These are phyloP conservation scores for Chelon auratus DNA, from an alignment of 2,797 vertebrate genomes.

Conservation along the genomic window DNA sequence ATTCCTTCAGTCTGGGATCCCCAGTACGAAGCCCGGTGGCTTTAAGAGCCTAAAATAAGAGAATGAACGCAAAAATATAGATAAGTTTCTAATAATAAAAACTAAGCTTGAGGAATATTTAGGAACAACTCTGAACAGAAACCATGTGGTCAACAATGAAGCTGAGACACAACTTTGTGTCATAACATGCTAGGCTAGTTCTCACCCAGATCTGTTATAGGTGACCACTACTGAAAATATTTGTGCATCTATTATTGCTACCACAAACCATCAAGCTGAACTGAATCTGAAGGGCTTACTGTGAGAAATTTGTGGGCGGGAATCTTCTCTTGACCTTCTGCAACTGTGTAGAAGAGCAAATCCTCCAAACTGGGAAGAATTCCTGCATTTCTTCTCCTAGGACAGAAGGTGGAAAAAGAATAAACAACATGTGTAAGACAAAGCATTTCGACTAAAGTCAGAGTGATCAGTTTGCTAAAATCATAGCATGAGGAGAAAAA, in stretches of 20 bases:
- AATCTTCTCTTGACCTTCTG: slow-evolving; percentile 97
- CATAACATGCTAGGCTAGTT: background rate
- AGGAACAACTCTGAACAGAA: background rate
- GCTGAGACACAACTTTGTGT: background rate
- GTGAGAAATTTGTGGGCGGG: slow-evolving; percentile 98
- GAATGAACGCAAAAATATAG: background rate
- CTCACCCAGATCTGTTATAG: background rate
- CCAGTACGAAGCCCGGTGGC: slow-evolving; percentile 94
- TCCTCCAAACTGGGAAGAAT: slow-evolving; percentile 97
- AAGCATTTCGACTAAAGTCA: background rate
- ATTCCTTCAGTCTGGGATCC: slow-evolving; percentile 96
- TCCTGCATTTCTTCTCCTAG: slow-evolving; percentile 90
- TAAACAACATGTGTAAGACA: slow-evolving; percentile 3
- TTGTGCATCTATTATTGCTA: background rate
- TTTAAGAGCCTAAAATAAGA: slow-evolving; percentile 90
- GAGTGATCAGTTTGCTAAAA: too few species aligned
- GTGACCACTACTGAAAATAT: background rate
- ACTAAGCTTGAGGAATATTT: background rate
- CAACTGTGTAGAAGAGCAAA: slow-evolving; percentile 97
- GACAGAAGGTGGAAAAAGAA: background rate
- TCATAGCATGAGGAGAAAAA: too few species aligned
- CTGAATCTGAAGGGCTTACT: slow-evolving; percentile 83
- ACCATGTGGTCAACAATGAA: background rate
- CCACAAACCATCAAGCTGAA: background rate
- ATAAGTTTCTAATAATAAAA: background rate